These are phyloP conservation scores for Agrilus mali DNA, from an alignment of 2,888 invertebrate genomes.

Conservation along the genomic window DNA sequence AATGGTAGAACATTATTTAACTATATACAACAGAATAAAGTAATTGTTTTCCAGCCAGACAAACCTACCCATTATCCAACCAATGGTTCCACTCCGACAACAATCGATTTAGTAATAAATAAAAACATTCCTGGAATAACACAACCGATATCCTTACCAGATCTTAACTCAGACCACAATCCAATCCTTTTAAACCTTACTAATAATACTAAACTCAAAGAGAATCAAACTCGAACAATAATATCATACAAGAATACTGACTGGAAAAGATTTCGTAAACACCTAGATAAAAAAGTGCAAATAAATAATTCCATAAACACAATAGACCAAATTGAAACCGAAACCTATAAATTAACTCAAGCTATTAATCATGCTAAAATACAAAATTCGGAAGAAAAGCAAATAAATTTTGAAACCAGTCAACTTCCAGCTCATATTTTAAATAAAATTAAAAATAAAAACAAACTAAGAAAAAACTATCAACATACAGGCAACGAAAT, in stretches of 20 bases:
- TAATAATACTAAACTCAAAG: not conserved
- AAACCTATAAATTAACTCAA: constrained; percentile 2
- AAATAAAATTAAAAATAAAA: too few species aligned
- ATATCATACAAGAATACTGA: constrained; percentile 4
- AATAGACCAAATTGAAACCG: not conserved
- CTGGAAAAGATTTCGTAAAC: constrained; percentile 2
- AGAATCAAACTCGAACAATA: not conserved
- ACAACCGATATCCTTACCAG: not conserved
- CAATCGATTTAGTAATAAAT: constrained; percentile 9
- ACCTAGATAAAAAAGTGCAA: not conserved
- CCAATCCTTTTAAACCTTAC: not conserved
- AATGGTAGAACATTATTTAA: constrained; percentile 10
- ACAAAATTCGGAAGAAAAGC: not conserved
- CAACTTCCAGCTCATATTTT: not conserved
- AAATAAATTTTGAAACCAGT: not conserved
- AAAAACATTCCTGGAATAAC: constrained; percentile 6
- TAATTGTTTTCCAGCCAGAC: constrained; percentile 2
- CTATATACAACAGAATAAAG: constrained; percentile 1
- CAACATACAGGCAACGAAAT: not conserved
- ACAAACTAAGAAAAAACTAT: constrained; percentile 1
- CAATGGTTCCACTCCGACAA: too few species aligned
- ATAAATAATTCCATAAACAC: constrained; percentile 4
- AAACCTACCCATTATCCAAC: constrained; percentile 8
- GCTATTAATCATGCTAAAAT: not conserved
- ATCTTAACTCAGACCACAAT: constrained; percentile 3